Evolutionary conservation across 2,888 invertebrate species (phyloP).

Genomic region (Drosophila antonietae): DNA sequence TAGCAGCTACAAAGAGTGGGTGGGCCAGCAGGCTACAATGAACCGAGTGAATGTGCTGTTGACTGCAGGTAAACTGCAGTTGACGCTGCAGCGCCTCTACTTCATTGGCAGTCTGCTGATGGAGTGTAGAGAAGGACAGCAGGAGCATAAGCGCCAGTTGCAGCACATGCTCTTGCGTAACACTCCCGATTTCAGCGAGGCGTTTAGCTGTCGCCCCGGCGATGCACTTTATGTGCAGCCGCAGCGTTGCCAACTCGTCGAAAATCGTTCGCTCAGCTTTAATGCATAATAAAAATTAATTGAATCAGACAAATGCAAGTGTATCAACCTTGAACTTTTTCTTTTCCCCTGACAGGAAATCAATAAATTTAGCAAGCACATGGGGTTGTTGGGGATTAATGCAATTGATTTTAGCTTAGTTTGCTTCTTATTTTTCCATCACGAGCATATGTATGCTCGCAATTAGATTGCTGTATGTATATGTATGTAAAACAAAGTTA

Average conservation of each 20-base stretch:
- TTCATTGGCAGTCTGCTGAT: slow-evolving; percentile 75
- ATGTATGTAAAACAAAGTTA: slow-evolving; percentile 14
- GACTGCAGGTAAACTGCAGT: slow-evolving; percentile 55
- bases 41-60: slow-evolving; percentile 63
- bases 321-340: slow-evolving; percentile 78
- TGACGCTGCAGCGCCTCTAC: slow-evolving; percentile 74
- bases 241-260: slow-evolving; percentile 47
- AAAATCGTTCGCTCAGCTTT: slow-evolving; percentile 22
- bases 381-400: slow-evolving; percentile 4
- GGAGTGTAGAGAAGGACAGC: slow-evolving; percentile 67
- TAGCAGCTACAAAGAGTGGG: slow-evolving; percentile 72
- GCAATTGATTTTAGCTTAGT: slow-evolving; percentile 62
- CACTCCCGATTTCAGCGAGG: slow-evolving; percentile 74
- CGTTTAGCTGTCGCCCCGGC: slow-evolving; percentile 73
- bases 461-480: slow-evolving; percentile 6
- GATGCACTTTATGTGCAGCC: slow-evolving; percentile 65
- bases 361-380: slow-evolving; percentile 49
- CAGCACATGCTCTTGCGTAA: slow-evolving; percentile 78
- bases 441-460: slow-evolving; percentile 55
- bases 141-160: slow-evolving; percentile 62
- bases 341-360: slow-evolving; percentile 50
- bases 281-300: slow-evolving; percentile 47
- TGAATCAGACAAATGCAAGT: slow-evolving; percentile 22
- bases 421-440: slow-evolving; percentile 8
- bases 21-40: slow-evolving; percentile 52